A percentile compares a stretch with the other conserved stretches of the same genome.
These are phyloP conservation scores for Enteromius mattozi DNA, from an alignment of 2,797 vertebrate species.

Conservation along the genomic window DNA sequence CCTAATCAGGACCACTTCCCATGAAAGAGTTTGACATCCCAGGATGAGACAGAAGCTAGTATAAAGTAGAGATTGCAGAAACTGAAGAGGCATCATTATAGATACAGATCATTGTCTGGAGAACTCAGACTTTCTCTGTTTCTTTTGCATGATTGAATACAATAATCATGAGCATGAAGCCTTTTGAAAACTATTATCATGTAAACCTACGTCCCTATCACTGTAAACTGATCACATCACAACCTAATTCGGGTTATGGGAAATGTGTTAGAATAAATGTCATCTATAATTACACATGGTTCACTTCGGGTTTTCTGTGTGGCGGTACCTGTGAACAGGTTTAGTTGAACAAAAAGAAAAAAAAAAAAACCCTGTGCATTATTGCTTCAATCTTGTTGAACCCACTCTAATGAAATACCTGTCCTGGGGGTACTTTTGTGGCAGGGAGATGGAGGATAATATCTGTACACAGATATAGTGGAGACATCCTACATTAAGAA, in stretches of 20 bases:
- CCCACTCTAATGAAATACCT: background rate
- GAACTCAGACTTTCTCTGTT: background rate
- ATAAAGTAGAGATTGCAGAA: slow-evolving; percentile 5
- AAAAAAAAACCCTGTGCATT: background rate
- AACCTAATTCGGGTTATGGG: background rate
- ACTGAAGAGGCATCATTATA: background rate
- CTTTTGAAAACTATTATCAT: background rate
- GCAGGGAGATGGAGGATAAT: background rate
- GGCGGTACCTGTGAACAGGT: background rate
- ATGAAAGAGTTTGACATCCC: background rate
- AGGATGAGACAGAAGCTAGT: background rate
- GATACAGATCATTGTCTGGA: background rate
- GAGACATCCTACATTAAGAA: slow-evolving; percentile 24
- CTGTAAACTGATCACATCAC: background rate
- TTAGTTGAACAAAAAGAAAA: background rate
- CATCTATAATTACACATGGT: background rate
- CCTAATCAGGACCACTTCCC: background rate
- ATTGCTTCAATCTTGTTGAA: background rate
- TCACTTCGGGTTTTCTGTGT: background rate
- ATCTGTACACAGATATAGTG: background rate
- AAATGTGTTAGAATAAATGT: background rate
- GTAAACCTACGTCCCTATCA: background rate
- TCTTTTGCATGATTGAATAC: background rate
- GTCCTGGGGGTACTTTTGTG: background rate
- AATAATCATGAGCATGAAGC: background rate